Evolutionary conservation across 2,888 invertebrate genomes (phyloP).

Genomic region (Stenoptilia bipunctidactyla): DNA sequence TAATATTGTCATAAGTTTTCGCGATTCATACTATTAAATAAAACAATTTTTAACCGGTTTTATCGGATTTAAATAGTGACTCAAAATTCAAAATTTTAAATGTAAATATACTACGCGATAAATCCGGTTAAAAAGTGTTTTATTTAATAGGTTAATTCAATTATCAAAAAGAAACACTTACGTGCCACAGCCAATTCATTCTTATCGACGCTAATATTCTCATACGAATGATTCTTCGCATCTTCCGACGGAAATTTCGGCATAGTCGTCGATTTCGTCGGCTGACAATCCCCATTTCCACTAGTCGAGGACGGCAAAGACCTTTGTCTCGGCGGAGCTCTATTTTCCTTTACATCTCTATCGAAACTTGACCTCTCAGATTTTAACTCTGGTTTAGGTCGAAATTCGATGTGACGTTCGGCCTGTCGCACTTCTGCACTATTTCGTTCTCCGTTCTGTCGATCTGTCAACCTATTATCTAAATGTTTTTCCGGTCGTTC

Average conservation of each 20-base stretch:
- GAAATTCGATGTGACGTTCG: slow-evolving; percentile 26
- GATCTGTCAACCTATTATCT: slow-evolving; percentile 6
- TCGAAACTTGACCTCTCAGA: slow-evolving; percentile 20
- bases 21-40: too few relatives aligned
- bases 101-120: too few relatives aligned
- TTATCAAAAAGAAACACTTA: slow-evolving; percentile 28
- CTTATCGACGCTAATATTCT: slow-evolving; percentile 49
- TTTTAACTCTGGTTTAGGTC: slow-evolving; percentile 21
- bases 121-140: too few relatives aligned
- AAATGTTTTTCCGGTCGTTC: slow-evolving; percentile 13
- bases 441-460: slow-evolving; percentile 4
- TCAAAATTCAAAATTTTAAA: too few relatives aligned
- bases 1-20: too few relatives aligned
- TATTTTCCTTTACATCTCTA: slow-evolving; percentile 30
- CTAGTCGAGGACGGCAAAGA: slow-evolving; percentile 49
- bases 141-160: too few relatives aligned
- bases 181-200: slow-evolving; percentile 48
- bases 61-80: too few relatives aligned
- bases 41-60: too few relatives aligned
- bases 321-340: slow-evolving; percentile 52
- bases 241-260: slow-evolving; percentile 68
- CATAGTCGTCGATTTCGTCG: slow-evolving; percentile 71
- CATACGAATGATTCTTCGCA: slow-evolving; percentile 50
- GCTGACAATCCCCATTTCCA: slow-evolving; percentile 41
- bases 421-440: slow-evolving; percentile 1